Evolutionary conservation across 2,113 vertebrate genomes (phyloP), one percentile per base, ranked within the genome.

Genomic region (Hippotragus niger): DNA sequence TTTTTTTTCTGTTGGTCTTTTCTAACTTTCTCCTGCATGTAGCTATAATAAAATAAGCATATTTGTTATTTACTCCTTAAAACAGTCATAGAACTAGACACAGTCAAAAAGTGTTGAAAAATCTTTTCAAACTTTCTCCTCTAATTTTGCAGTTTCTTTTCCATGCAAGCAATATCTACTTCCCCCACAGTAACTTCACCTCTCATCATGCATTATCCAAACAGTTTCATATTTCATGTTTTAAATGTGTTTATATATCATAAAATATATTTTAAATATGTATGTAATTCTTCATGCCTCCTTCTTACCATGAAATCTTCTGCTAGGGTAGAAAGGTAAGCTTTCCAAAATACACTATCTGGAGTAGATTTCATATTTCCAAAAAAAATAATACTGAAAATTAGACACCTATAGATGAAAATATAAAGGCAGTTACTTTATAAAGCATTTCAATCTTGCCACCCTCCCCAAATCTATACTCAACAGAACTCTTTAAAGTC

Each of bases 341-440:
- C 10, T 96, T 96, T 91, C 21, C 16, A 82, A 81, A 78, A 91
- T 62, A 89, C 29, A 93, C 50, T 95, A 64, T 91, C 89, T 8
- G 62, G 40, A 91, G 19, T 43, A 94, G 0, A 97, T 88, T 86
- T 57, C 9, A 55, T 40, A 47, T 88, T 76, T 93, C 3, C 11
- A 36, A 74, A 74, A 64, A n/a, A 85, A 71, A 47, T 14, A 27
- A 27, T 90, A 78, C 29, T 57, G 19, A 92, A 96, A 94, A 88
- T 52, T 78, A 86, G 85, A 88, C 45, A 31, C 8, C 29, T 81
- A 71, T 17, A 80, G 50, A 95, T 10, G 11, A 92, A 96, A 52
- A 89, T 21, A 90, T 15, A 23, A 94, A 85, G 14, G 45, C 29
- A 84, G 67, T 91, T 78, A 90, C 27, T 94, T 92, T 82, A 89